phyloP scores from a whole-genome alignment of 2,113 vertebrate species.

The Takifugu bimaculatus region DNA sequence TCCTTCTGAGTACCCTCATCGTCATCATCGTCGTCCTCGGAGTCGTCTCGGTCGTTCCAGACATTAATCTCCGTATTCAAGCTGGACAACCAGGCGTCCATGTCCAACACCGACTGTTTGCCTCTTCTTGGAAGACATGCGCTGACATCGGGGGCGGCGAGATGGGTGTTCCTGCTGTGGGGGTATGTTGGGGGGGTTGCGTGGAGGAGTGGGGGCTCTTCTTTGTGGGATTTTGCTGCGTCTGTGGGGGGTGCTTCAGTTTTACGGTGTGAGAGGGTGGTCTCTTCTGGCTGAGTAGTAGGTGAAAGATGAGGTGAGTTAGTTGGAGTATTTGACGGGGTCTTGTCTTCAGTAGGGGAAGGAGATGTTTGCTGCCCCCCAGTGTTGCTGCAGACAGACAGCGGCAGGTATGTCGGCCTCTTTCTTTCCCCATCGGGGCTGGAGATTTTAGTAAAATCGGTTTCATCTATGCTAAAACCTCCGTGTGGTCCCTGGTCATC shows the following conservation, averaged over 20 bases:
- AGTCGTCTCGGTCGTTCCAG: conserved; percentile 35
- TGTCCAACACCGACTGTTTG: conserved; percentile 22
- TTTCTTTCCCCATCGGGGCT: conserved; percentile 12
- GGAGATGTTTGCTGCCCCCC: conserved; percentile 2
- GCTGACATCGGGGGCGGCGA: conserved; percentile 12
- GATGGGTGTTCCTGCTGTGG: background rate
- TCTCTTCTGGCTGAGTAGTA: background rate
- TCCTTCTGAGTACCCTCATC: conserved; percentile 60
- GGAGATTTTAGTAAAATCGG: conserved; percentile 44
- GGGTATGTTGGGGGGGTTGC: conserved; percentile 7
- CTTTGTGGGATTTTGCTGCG: background rate
- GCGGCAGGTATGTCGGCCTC: background rate
- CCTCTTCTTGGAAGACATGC: conserved; percentile 9
- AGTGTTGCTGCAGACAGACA: conserved; percentile 10
- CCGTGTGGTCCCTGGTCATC: background rate
- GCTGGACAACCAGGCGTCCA: conserved; percentile 53
- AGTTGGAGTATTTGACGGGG: conserved; percentile 58
- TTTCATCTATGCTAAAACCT: conserved; percentile 49
- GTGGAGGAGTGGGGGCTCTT: background rate
- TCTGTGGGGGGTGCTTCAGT: conserved; percentile 6
- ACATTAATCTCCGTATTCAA: conserved; percentile 49
- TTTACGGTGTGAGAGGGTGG: background rate
- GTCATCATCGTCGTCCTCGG: conserved; percentile 49
- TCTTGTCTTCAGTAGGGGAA: conserved; percentile 49
- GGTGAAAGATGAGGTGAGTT: conserved; percentile 24